These are phyloP conservation scores for Typhlichthys subterraneus DNA, from an alignment of 2,797 vertebrate genomes.

Conservation along the genomic window DNA sequence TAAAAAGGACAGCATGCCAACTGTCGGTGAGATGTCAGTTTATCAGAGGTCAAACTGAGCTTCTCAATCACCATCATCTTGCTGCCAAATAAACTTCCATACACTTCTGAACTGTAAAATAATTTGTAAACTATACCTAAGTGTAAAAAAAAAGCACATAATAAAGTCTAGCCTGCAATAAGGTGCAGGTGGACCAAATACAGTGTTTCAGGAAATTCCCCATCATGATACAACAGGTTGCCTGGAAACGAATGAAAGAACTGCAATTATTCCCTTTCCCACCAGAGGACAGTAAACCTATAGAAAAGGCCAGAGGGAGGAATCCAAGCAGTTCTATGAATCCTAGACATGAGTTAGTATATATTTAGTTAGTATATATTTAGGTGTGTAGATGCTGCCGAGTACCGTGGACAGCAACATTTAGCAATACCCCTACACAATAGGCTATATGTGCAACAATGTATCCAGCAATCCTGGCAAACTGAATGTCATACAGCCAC, in stretches of 20 bases:
- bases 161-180: background rate
- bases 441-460: too few species aligned
- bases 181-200: background rate
- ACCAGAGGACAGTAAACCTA: slow-evolving; percentile 33
- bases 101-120: background rate
- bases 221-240: slow-evolving; percentile 1
- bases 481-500: too few species aligned
- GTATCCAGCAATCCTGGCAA: too few species aligned
- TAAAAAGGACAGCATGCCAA: slow-evolving; percentile 66
- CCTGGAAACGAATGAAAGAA: background rate
- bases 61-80: slow-evolving; percentile 54
- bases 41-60: slow-evolving; percentile 51
- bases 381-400: too few species aligned
- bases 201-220: background rate
- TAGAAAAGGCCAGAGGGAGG: background rate
- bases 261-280: slow-evolving; percentile 14
- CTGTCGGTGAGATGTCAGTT: slow-evolving; percentile 58
- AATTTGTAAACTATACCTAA: background rate
- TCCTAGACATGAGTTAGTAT: too few species aligned
- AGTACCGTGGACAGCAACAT: too few species aligned
- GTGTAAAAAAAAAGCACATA: background rate
- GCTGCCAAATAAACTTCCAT: background rate
- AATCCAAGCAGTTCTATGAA: too few species aligned
- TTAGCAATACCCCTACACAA: too few species aligned
- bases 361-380: too few species aligned